Evolutionary conservation across 2,888 invertebrate genomes (phyloP), one percentile per base, ranked within the genome.

Genomic region (Ophioninae sp.): DNA sequence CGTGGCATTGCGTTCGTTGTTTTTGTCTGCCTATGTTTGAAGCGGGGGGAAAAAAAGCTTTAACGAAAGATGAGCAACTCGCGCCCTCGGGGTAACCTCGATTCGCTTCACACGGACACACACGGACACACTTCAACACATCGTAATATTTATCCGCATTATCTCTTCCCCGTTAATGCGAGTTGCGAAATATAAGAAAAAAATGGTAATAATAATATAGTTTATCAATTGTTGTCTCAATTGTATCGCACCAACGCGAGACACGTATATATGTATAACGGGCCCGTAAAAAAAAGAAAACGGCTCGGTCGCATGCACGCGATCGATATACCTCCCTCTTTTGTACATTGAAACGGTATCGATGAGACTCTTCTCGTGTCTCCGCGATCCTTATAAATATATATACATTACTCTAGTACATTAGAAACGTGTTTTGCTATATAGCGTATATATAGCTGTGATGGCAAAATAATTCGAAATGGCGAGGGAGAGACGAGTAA

Each of bases 281-380:
- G 39, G 30, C 68, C 21, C 41, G 20, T 13, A 59, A 10, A 5
- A 44, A 44, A 44, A 65, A 65, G 30, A 64, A 73, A 20, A 75
- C 21, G 50, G 61, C 62, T 62, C 69, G 39, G 50, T 69, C 77
- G 77, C 62, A 59, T 67, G 20, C 37, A 62, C 37, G 13, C 69
- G 61, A 69, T 62, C 17, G 50, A 69, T 37, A 62, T 69, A 77
- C 77, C 69, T 69, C 62, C 69, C 37, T 59, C 75, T 81, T 81
- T 80, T 83, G 81, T 83, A 83, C 74, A 81, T 83, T 83, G 69
- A 75, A 82, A 81, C 67, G 61, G 74, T 77, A 81, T 65, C 73
- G 67, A 67, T 50, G 50, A 67, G 50, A 72, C 50, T 80, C 62
- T 57, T 59, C 68, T 78, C 62, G 61, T 70, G 61, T 59, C 6